Percentiles rank a stretch among this genome's conserved stretches.
Evolutionary conservation across 2,797 vertebrate species (phyloP).

Genomic region (Hydrophis major): DNA sequence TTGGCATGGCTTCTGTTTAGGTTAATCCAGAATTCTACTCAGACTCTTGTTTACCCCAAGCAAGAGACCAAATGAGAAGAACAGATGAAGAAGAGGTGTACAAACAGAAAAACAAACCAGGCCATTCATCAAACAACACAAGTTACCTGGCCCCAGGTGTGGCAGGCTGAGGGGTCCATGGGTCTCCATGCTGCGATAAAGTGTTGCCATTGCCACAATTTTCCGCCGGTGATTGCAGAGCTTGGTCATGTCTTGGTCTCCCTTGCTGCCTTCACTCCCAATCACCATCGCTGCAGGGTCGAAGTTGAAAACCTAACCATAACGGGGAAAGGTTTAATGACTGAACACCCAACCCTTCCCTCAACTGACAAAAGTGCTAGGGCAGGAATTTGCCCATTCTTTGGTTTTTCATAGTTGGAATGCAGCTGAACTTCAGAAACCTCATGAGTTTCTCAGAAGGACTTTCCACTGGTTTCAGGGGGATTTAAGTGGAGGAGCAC

Average conservation of each 20-base stretch:
- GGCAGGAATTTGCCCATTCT: not conserved
- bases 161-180: slow-evolving; percentile 71
- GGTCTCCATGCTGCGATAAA: slow-evolving; percentile 87
- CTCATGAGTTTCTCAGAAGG: not conserved
- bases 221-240: slow-evolving; percentile 93
- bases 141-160: slow-evolving; percentile 73
- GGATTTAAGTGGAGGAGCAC: not conserved
- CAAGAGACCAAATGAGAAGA: not conserved
- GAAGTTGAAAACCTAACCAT: slow-evolving; percentile 88
- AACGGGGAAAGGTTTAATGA: not conserved
- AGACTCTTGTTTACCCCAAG: not conserved
- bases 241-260: slow-evolving; percentile 95
- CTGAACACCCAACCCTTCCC: not conserved
- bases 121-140: not conserved
- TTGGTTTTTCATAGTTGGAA: not conserved
- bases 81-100: not conserved
- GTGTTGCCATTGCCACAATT: slow-evolving; percentile 89
- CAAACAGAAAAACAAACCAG: not conserved
- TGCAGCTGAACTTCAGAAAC: not conserved
- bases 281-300: slow-evolving; percentile 80
- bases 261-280: slow-evolving; percentile 80
- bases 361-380: no score
- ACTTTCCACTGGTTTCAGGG: not conserved
- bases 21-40: not conserved
- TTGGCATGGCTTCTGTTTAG: not conserved